phyloP scores from a whole-genome alignment of 2,113 vertebrate species.

The Scomber japonicus region DNA sequence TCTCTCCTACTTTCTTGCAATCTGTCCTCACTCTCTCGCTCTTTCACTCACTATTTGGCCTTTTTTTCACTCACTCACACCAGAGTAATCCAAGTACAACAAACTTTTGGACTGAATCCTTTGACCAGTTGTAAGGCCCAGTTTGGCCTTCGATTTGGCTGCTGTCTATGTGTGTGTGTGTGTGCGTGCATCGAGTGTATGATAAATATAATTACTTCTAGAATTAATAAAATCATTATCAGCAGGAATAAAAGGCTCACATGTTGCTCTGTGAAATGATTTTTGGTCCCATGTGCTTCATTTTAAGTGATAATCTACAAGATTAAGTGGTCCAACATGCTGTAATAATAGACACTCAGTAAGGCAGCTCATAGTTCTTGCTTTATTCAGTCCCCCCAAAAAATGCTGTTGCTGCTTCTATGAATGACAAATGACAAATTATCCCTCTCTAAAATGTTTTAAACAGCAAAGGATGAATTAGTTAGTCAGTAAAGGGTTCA shows the following conservation, averaged over 20 bases:
- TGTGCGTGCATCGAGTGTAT: not conserved
- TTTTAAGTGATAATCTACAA: conserved; percentile 8
- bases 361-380: not conserved
- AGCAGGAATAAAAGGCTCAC: conserved; percentile 18
- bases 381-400: conserved; percentile 11
- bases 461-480: no score
- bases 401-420: not conserved
- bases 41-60: conserved; percentile 25
- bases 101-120: conserved; percentile 51
- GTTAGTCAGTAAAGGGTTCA: no score
- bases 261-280: not conserved
- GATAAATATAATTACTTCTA: conserved; percentile 7
- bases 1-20: conserved; percentile 14
- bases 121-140: conserved; percentile 33
- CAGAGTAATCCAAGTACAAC: conserved; percentile 61
- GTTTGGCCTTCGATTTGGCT: conserved; percentile 36
- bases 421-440: no score
- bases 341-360: conserved; percentile 6
- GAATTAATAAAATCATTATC: conserved; percentile 28
- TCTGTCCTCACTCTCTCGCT: conserved; percentile 2
- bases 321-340: conserved; percentile 12
- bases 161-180: conserved; percentile 5
- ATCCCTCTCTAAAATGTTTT: no score
- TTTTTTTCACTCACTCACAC: conserved; percentile 31
- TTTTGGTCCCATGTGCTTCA: not conserved